phyloP scores from a whole-genome alignment of 1,140 invertebrate genomes.

The Formica exsecta region DNA sequence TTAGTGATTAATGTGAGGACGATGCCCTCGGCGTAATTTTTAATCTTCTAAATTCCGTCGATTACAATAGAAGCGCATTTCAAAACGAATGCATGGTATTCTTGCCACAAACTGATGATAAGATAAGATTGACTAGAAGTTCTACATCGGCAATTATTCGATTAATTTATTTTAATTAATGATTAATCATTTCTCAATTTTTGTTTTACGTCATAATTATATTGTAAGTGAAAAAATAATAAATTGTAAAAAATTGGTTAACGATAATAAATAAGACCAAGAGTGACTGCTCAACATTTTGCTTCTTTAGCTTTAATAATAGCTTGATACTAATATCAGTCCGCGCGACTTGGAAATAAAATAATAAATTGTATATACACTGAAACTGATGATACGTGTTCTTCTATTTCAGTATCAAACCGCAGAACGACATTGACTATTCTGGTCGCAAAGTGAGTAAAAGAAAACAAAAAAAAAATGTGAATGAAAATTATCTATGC shows the following conservation, averaged over 20 bases:
- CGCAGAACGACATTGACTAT: background rate
- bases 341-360: background rate
- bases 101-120: background rate
- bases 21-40: background rate
- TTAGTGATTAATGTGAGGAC: background rate
- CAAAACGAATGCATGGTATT: background rate
- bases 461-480: background rate
- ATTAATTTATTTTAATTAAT: background rate
- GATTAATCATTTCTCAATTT: constrained; percentile 1
- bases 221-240: background rate
- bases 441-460: background rate
- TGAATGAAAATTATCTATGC: background rate
- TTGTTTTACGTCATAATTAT: background rate
- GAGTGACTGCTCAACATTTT: background rate
- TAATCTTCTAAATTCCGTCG: background rate
- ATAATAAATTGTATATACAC: background rate
- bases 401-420: background rate
- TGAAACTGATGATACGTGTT: background rate
- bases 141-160: background rate
- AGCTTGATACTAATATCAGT: background rate
- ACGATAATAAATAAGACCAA: background rate
- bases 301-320: background rate
- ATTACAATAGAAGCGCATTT: background rate
- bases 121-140: background rate
- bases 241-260: background rate